phyloP scores from a whole-genome alignment of 2,888 invertebrate species.

The Lasioglossum pauxillum region DNA sequence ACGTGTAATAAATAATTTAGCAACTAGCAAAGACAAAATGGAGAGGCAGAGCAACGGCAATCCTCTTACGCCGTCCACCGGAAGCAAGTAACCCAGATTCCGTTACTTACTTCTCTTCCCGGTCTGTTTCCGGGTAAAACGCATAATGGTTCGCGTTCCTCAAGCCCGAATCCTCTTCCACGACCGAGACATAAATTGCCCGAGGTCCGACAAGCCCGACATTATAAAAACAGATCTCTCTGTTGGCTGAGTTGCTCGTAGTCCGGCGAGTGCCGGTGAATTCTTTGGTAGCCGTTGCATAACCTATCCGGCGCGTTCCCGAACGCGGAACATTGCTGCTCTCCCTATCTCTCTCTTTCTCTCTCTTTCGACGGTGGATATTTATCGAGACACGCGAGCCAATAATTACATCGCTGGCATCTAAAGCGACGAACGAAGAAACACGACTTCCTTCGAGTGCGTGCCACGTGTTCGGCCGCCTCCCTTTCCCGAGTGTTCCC shows the following conservation, averaged over 20 bases:
- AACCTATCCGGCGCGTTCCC: neutral
- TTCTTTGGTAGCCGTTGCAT: constrained; percentile 26
- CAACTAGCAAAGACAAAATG: neutral
- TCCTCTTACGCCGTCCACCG: neutral
- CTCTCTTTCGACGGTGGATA: constrained; percentile 23
- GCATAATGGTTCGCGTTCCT: neutral
- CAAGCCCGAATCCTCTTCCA: neutral
- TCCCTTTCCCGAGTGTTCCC: constrained; percentile 36
- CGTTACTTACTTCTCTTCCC: neutral
- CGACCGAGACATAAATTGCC: neutral
- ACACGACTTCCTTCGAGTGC: constrained; percentile 46
- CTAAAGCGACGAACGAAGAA: constrained; percentile 44
- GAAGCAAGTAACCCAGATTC: constrained; percentile 3
- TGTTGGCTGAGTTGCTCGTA: neutral
- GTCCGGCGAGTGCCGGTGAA: neutral
- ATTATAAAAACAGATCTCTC: constrained; percentile 5
- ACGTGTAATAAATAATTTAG: neutral
- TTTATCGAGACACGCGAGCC: constrained; percentile 45
- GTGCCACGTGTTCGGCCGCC: constrained; percentile 50
- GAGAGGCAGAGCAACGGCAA: neutral
- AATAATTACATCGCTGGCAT: constrained; percentile 61
- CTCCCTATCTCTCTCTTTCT: neutral
- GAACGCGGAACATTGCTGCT: neutral
- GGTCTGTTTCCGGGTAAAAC: neutral
- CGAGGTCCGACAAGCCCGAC: neutral